phyloP scores from a whole-genome alignment of 23 tunicate species.

The Ascidia mentula region DNA sequence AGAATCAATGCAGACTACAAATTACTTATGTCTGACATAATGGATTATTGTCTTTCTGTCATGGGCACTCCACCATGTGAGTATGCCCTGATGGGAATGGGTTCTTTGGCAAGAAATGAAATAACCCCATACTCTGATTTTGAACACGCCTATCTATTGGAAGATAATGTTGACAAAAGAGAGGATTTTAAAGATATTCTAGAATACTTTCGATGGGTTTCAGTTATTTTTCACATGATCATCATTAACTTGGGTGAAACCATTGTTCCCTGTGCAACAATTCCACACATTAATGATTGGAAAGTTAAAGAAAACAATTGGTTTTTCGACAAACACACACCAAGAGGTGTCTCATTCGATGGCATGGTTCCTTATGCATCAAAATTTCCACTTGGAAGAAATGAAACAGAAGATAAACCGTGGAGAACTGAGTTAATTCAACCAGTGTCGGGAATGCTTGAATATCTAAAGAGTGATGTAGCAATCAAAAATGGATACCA shows the following conservation, averaged over 20 bases:
- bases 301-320: constrained; percentile 7
- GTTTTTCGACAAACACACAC: constrained; percentile 56
- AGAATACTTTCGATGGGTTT: constrained; percentile 66
- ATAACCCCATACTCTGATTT: constrained; percentile 52
- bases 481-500: constrained; percentile 28
- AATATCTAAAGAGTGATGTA: constrained; percentile 16
- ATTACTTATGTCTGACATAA: constrained; percentile 28
- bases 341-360: constrained; percentile 48
- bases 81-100: constrained; percentile 42
- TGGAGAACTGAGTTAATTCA: constrained; percentile 46
- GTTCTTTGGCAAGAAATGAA: constrained; percentile 44
- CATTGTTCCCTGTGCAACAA: constrained; percentile 13
- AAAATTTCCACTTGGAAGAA: constrained; percentile 57
- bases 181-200: constrained; percentile 20
- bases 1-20: constrained; percentile 16
- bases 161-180: constrained; percentile 29
- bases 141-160: constrained; percentile 31
- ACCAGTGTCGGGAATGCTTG: constrained; percentile 44
- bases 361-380: constrained; percentile 47
- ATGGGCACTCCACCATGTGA: constrained; percentile 58
- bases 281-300: constrained; percentile 22
- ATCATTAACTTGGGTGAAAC: constrained; percentile 31
- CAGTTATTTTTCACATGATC: constrained; percentile 43
- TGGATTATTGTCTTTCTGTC: constrained; percentile 15
- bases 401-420: constrained; percentile 13